A percentile compares a stretch with the other conserved stretches of the same genome.
Evolutionary conservation across 2,797 vertebrate genomes (phyloP).

Genomic region (Spatula versicolor): DNA sequence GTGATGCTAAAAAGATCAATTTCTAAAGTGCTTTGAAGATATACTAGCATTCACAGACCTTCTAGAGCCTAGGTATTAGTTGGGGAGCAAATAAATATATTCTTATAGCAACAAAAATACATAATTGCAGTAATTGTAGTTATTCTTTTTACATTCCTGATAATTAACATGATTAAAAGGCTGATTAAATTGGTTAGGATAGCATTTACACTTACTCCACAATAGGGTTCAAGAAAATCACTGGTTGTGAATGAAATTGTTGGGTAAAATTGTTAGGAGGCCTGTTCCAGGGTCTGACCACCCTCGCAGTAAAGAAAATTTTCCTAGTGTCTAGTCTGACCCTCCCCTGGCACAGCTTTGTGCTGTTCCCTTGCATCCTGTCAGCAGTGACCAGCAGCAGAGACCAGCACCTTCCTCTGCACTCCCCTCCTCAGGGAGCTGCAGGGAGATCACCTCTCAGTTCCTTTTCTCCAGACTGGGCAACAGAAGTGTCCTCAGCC

Average conservation of each 20-base stretch:
- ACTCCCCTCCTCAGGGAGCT: neutral
- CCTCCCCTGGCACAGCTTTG: no score
- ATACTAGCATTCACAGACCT: neutral
- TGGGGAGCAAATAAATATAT: neutral
- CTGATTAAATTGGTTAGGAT: neutral
- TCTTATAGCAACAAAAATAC: neutral
- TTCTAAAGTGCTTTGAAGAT: constrained; percentile 14
- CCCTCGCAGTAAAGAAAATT: no score
- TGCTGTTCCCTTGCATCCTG: no score
- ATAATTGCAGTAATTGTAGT: neutral
- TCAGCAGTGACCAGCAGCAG: neutral
- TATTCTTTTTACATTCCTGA: neutral
- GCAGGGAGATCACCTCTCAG: neutral
- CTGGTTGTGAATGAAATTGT: neutral
- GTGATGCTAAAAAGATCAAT: constrained; percentile 18
- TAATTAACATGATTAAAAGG: neutral
- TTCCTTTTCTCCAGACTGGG: no score
- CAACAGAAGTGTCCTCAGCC: no score
- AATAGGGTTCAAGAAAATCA: neutral
- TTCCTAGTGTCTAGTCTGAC: no score
- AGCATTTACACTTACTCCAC: neutral
- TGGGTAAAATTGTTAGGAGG: neutral
- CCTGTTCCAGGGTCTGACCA: neutral
- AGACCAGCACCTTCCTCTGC: neutral
- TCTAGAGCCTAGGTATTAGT: neutral